phyloP scores from a whole-genome alignment of 2,888 invertebrate genomes.

The Drosophila kanekoi region DNA sequence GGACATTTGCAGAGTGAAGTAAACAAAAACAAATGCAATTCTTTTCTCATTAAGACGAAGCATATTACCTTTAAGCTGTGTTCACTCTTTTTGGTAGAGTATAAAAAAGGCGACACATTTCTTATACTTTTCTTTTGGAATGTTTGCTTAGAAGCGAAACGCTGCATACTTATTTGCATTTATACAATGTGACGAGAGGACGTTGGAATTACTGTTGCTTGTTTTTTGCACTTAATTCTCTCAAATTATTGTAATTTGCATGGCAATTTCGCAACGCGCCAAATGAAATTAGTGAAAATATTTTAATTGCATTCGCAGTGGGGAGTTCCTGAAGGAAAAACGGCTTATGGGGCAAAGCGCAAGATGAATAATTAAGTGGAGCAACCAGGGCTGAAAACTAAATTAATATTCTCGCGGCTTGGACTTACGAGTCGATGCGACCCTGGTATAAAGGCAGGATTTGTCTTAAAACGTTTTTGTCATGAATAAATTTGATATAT shows the following conservation, averaged over 20 bases:
- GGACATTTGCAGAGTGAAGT: too few relatives aligned
- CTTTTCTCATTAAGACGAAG: too few relatives aligned
- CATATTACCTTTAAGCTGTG: too few relatives aligned
- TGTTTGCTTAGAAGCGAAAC: slow-evolving; percentile 29
- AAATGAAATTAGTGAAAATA: slow-evolving; percentile 61
- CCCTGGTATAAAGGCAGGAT: too few relatives aligned
- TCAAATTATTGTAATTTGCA: slow-evolving; percentile 61
- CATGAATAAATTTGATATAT: too few relatives aligned
- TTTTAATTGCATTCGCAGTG: slow-evolving; percentile 57
- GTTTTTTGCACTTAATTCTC: slow-evolving; percentile 56
- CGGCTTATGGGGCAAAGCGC: slow-evolving; percentile 2
- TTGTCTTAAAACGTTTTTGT: too few relatives aligned
- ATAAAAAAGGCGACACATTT: not conserved
- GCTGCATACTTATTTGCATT: slow-evolving; percentile 52
- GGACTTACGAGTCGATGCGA: too few relatives aligned
- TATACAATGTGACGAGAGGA: slow-evolving; percentile 18
- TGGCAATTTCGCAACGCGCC: slow-evolving; percentile 44
- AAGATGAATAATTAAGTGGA: slow-evolving; percentile 28
- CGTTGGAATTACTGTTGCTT: not conserved
- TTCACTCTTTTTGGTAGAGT: not conserved
- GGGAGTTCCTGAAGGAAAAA: not conserved
- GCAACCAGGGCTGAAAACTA: not conserved
- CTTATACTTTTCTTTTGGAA: slow-evolving; percentile 3
- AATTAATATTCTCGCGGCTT: too few relatives aligned
- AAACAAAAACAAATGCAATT: too few relatives aligned